Base-by-base conservation (phyloP, 2,888 invertebrate genomes). In the Pocota personata region DNA sequence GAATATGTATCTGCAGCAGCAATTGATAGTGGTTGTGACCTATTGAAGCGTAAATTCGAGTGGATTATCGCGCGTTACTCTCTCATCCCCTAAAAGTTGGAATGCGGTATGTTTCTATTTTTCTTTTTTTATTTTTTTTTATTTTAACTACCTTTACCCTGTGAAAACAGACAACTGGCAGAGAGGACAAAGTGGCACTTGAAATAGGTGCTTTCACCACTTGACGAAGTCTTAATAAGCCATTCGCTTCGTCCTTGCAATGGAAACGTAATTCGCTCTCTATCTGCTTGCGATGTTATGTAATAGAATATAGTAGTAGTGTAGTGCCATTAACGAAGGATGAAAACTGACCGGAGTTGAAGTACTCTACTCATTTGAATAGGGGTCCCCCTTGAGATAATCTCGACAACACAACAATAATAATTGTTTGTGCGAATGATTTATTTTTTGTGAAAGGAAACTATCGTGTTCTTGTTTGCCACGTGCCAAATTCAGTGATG, bases 211-310 rank as follows among this genome's bases (percentile, higher is more conserved):
- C 76, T 69, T 52, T 46, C 69, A 57, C 76, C 43, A 82, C 82
- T 82, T 78, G 77, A 82, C 50, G 62, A 77, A 77, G 64, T 77
- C 72, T 72, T 77, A 77, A 82, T 77, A 77, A 82, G 82, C 71
- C 77, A 66, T 71, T 66, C 46, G 66, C 35, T 37, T 58, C 50
- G 72, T 82, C 82, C 82, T 77, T 77, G 37, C 35, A 12, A 30
- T 40, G 24, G 14, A 50, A 64, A 12, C n/a, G 35, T 40, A 60
- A 40, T 43, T 69, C 43, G 35, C 40, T 35, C 32, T 32, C 32
- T 62, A 19, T 14, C 27, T 30, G 21, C 35, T 1, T 46, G 46
- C 37, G 30, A 46, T 71, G 62, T 62, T 78, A 55, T 78, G 69
- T 27, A 71, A 55, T 19, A 46, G 12, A 30, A 40, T 37, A n/a